Percentiles rank a stretch among this genome's conserved stretches.
Evolutionary conservation across 2,797 vertebrate species (phyloP).

Genomic region (Anguilla megastoma): DNA sequence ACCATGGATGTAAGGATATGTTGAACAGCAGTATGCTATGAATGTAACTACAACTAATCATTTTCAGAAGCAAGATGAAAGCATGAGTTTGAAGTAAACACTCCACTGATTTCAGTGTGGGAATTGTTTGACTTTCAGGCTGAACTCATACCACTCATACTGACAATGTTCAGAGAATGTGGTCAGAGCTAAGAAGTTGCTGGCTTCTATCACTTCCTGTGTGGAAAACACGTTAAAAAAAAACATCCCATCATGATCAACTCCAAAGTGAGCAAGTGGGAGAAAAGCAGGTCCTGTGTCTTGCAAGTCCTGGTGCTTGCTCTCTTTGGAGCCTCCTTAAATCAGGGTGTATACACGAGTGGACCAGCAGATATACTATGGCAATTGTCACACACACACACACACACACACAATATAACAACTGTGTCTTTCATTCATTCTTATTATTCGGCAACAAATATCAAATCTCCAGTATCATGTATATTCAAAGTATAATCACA

Average conservation of each 20-base stretch:
- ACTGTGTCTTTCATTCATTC: not conserved
- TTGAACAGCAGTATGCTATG: not conserved
- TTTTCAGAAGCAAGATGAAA: not conserved
- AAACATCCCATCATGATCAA: not conserved
- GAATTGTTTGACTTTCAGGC: not conserved
- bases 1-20: not conserved
- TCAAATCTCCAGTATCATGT: not conserved
- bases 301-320: not conserved
- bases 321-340: not conserved
- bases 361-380: constrained; percentile 35
- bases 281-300: not conserved
- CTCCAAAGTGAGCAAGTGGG: not conserved
- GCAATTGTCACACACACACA: constrained; percentile 34
- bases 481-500: not conserved
- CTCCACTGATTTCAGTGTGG: not conserved
- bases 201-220: not conserved
- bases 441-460: not conserved
- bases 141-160: not conserved
- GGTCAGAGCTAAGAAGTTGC: not conserved
- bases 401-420: not conserved
- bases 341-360: not conserved
- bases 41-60: not conserved
- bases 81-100: not conserved
- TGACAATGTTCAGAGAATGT: not conserved
- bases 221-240: not conserved